Conservation (phyloP, 1,140 invertebrate genomes). For the Trichomalopsis sarcophagae region DNA sequence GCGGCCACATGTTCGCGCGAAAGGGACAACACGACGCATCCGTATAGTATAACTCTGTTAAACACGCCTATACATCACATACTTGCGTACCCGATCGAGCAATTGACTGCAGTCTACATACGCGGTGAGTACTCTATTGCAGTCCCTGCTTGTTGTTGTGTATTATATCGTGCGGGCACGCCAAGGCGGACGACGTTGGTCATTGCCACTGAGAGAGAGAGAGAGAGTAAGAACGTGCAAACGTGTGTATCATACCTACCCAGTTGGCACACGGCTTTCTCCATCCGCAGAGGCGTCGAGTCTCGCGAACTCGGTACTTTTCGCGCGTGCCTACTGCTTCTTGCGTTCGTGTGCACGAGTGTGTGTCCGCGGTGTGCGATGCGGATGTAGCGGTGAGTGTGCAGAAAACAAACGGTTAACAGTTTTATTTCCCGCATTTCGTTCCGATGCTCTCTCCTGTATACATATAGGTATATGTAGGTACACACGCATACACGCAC, state of each 20-base stretch:
- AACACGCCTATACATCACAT: too few relatives aligned
- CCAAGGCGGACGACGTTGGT: too few relatives aligned
- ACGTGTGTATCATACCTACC: not conserved
- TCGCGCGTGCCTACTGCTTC: not conserved
- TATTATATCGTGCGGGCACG: too few relatives aligned
- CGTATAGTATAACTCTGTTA: too few relatives aligned
- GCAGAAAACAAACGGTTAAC: slow-evolving; percentile 3
- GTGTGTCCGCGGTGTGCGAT: not conserved
- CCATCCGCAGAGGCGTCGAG: not conserved
- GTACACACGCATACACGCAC: too few relatives aligned
- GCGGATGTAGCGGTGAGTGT: not conserved
- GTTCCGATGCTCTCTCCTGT: not conserved
- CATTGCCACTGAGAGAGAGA: too few relatives aligned
- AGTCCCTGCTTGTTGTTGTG: too few relatives aligned
- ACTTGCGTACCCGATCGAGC: not conserved
- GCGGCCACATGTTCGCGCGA: not conserved
- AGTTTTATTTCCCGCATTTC: not conserved
- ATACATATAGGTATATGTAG: not conserved
- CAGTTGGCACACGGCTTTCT: not conserved
- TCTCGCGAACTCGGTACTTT: not conserved
- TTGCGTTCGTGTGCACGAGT: not conserved
- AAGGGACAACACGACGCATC: not conserved
- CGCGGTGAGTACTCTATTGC: not conserved
- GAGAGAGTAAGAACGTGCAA: not conserved
- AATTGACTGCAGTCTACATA: not conserved